Evolutionary conservation across 2,888 invertebrate genomes (phyloP), one percentile per base, ranked within the genome.

Genomic region (Epicampocera succincta): DNA sequence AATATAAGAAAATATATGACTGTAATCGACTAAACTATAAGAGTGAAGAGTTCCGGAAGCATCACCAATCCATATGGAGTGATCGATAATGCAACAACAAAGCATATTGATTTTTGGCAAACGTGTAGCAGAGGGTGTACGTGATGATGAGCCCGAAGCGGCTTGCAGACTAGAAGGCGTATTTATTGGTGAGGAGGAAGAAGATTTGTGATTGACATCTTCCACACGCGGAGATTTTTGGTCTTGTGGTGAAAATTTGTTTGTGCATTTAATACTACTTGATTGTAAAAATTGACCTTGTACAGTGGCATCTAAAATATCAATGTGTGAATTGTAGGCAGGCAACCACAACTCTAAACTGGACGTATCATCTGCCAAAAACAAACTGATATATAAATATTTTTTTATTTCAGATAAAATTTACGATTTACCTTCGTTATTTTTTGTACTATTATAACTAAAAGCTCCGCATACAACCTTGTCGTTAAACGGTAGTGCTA

Each of bases 21-120:
- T 91, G 85, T 93, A 94, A 88, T 92, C 93, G 40, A 91, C 92
- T 92, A 86, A 94, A 94, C 94, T 93, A 88, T 96, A 98, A 0
- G 97, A 95, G 85, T 96, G 95, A 79, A 99, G 93, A 83, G 95
- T 94, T n/a, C 97, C 98, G 1, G 93, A 92, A 61, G 94, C 95
- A 92, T 98, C 98, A 0, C 98, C 98, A 85, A 98, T 93, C 98
- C 98, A 99, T 85, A 98, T 93, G 54, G 93, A 92, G 83, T 94
- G 92, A 56, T 94, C 95, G 1, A 97, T 94, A 13, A 95, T 93
- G 87, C 96, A 96, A 81, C 90, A 90, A 46, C 90, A 90, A 29
- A 88, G 83, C 89, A 90, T 90, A 81, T 90, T 90, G n/a, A 89
- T 85, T 83, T 88, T 88, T 40, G 87, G 86, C 40, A 84, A 58